phyloP scores from a whole-genome alignment of 2,888 invertebrate species.

The Diogma glabrata region DNA sequence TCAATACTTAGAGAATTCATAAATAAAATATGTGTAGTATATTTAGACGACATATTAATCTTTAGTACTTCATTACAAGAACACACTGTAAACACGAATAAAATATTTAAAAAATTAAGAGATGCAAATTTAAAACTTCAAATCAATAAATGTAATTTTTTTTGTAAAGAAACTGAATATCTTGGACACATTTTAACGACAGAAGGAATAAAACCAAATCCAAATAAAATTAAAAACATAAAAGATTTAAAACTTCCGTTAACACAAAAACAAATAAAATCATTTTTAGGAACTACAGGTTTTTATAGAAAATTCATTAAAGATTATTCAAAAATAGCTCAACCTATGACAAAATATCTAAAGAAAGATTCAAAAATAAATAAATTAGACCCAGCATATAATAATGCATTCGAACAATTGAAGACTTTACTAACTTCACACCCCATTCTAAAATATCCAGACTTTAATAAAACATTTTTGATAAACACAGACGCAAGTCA shows the following conservation, averaged over 20 bases:
- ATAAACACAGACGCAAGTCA: background rate
- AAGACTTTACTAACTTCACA: constrained; percentile 14
- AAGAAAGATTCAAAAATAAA: constrained; percentile 12
- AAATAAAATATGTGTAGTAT: background rate
- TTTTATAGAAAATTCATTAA: too few relatives aligned
- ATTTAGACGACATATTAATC: background rate
- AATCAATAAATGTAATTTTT: background rate
- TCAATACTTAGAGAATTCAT: background rate
- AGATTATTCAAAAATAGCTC: too few relatives aligned
- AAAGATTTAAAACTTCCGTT: too few relatives aligned
- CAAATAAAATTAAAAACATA: too few relatives aligned
- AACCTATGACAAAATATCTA: too few relatives aligned
- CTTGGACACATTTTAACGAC: too few relatives aligned
- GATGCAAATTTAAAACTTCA: background rate
- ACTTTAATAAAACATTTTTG: background rate
- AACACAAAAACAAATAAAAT: too few relatives aligned
- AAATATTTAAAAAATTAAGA: background rate
- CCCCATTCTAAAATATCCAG: background rate
- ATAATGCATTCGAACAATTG: constrained; percentile 15
- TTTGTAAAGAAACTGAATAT: too few relatives aligned
- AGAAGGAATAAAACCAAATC: background rate
- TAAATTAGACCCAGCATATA: constrained; percentile 4
- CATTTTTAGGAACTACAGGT: too few relatives aligned
- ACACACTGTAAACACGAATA: background rate
- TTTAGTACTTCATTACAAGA: background rate